phyloP scores from a whole-genome alignment of 2,888 invertebrate species.

The Pristionchus exspectatus region DNA sequence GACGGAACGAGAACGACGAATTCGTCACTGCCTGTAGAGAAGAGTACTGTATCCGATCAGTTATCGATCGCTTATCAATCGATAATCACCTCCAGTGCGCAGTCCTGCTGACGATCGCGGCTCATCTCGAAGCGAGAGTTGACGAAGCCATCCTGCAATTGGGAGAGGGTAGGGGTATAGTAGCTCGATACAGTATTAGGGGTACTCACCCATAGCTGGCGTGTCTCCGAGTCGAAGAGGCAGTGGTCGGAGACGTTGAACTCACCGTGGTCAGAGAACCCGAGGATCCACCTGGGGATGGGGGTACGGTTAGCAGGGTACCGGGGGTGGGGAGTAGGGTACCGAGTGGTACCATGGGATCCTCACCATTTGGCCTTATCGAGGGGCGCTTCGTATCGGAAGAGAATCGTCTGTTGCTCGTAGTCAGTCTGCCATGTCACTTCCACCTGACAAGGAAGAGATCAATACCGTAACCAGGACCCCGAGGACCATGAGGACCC shows the following conservation, averaged over 20 bases:
- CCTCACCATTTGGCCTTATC: constrained; percentile 32
- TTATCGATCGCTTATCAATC: background rate
- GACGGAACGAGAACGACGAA: constrained; percentile 62
- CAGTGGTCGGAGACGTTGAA: constrained; percentile 73
- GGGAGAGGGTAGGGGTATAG: background rate
- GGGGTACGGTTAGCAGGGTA: background rate
- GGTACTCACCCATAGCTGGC: constrained; percentile 45
- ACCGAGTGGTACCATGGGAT: background rate
- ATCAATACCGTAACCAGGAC: background rate
- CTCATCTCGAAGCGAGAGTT: constrained; percentile 61
- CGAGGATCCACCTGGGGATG: constrained; percentile 65
- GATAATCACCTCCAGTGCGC: constrained; percentile 59
- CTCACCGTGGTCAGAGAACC: constrained; percentile 76
- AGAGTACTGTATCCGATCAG: background rate
- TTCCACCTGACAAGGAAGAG: background rate
- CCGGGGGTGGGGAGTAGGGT: background rate
- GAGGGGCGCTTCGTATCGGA: constrained; percentile 45
- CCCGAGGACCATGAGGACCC: too few species aligned
- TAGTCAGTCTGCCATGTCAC: constrained; percentile 61
- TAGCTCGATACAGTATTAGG: background rate
- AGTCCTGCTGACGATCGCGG: constrained; percentile 72
- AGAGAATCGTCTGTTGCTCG: constrained; percentile 59
- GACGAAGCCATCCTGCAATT: constrained; percentile 68
- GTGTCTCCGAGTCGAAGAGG: constrained; percentile 56
- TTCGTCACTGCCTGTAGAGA: constrained; percentile 39